Percentiles rank a stretch among this genome's conserved stretches.
Evolutionary conservation across 2,797 vertebrate genomes (phyloP).

Genomic region (Anguilla pacifica): DNA sequence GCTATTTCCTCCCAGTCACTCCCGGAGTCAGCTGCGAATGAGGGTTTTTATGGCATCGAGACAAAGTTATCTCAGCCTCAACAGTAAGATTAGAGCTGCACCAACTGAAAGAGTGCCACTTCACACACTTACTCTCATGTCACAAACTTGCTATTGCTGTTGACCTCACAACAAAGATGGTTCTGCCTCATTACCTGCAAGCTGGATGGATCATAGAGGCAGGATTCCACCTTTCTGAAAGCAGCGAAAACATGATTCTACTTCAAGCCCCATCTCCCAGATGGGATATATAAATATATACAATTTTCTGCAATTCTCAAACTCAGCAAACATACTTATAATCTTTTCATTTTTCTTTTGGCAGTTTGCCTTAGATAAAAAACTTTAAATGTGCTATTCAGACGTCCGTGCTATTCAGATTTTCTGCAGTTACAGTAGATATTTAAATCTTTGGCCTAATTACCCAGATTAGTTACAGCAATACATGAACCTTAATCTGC

Average conservation of each 20-base stretch:
- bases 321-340: background rate
- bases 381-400: background rate
- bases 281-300: background rate
- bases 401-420: background rate
- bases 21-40: background rate
- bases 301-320: background rate
- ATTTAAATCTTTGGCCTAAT: slow-evolving; percentile 49
- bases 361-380: background rate
- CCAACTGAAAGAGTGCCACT: background rate
- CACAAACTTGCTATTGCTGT: background rate
- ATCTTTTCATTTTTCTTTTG: background rate
- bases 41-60: background rate
- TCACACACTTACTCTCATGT: slow-evolving; percentile 3
- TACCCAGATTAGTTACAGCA: slow-evolving; percentile 57
- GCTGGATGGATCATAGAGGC: background rate
- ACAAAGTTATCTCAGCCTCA: slow-evolving; percentile 17
- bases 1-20: slow-evolving; percentile 11
- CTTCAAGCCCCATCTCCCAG: background rate
- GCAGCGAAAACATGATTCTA: background rate
- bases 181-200: background rate
- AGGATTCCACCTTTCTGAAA: background rate
- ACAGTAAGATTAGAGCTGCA: background rate
- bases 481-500: slow-evolving; percentile 56
- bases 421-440: slow-evolving; percentile 31
- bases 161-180: background rate